Evolutionary conservation across 2,113 vertebrate genomes (phyloP).

Genomic region (Edolisoma coerulescens): DNA sequence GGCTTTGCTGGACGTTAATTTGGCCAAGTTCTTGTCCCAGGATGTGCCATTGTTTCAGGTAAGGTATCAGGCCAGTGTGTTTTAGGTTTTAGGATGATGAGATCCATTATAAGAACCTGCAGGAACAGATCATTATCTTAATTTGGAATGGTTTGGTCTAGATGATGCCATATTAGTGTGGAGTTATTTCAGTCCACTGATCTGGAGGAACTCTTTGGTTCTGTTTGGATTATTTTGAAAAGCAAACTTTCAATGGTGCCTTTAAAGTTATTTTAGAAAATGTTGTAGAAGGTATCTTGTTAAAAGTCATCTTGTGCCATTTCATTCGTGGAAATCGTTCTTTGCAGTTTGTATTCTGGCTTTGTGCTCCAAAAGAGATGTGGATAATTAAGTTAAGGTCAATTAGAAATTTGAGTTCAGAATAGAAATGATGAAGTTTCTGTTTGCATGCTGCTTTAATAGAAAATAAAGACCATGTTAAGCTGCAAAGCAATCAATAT

Average conservation of each 20-base stretch:
- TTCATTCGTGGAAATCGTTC: not conserved
- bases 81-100: not conserved
- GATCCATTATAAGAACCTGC: not conserved
- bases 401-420: not conserved
- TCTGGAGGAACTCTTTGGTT: not conserved
- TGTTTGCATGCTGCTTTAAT: not conserved
- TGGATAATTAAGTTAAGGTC: not conserved
- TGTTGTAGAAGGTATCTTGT: not conserved
- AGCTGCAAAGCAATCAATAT: not conserved
- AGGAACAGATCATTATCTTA: not conserved
- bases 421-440: not conserved
- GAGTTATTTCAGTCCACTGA: not conserved
- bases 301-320: not conserved
- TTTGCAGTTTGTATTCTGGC: not conserved
- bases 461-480: not conserved
- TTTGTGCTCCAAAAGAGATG: not conserved
- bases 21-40: conserved; percentile 91
- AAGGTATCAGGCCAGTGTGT: not conserved
- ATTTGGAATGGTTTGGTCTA: not conserved
- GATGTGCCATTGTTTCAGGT: conserved; percentile 94
- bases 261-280: not conserved
- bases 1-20: conserved; percentile 88
- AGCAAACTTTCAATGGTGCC: not conserved
- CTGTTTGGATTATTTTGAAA: not conserved
- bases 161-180: not conserved